These are phyloP conservation scores for Stichopus horrens DNA, from an alignment of 53 echinoderm and acorn worm species.

Conservation along the genomic window DNA sequence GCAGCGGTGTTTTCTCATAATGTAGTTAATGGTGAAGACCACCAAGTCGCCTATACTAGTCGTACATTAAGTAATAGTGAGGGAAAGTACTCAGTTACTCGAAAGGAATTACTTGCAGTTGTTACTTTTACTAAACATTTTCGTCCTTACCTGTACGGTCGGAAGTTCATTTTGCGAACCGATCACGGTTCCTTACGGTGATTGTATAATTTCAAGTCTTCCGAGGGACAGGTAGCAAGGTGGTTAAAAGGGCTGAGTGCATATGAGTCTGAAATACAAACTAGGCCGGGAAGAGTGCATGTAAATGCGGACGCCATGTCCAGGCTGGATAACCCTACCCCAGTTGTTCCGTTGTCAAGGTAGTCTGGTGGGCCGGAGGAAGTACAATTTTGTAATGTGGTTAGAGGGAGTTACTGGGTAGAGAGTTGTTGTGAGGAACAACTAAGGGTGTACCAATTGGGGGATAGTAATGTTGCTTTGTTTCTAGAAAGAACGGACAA, in stretches of 20 bases:
- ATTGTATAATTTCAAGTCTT: background rate
- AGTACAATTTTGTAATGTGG: no score
- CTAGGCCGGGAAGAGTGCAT: conserved; percentile 1
- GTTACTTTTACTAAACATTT: conserved; percentile 22
- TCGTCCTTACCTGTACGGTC: conserved; percentile 9
- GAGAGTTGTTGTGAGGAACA: background rate
- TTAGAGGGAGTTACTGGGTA: no score
- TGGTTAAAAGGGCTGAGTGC: background rate
- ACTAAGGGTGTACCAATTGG: no score
- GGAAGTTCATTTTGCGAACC: background rate
- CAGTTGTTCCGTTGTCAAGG: no score
- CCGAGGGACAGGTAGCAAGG: conserved; percentile 27
- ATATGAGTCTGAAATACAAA: background rate
- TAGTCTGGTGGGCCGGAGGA: no score
- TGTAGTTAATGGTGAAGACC: background rate
- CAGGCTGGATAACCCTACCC: no score
- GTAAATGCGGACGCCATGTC: no score
- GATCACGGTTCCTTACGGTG: conserved; percentile 25
- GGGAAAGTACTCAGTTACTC: background rate
- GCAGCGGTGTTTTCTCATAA: background rate
- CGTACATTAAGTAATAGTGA: conserved; percentile 8
- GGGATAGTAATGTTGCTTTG: no score
- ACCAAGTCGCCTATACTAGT: background rate
- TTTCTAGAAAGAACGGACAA: no score
- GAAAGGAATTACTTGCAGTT: background rate